Conservation (phyloP, 2,888 invertebrate species). For the Lumbricus terrestris region DNA sequence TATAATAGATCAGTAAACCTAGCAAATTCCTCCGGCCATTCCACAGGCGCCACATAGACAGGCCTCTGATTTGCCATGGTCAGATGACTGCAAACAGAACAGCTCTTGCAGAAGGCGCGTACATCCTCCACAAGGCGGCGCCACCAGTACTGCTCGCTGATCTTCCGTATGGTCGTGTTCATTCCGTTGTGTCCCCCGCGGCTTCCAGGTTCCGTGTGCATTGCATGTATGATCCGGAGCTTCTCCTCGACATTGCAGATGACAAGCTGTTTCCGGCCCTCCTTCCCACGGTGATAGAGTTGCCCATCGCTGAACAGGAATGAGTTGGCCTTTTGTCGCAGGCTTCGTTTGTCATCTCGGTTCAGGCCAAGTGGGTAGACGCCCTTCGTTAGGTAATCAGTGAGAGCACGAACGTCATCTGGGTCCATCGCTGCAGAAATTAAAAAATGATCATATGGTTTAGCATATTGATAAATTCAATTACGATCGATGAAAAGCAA, state of each 20-base stretch:
- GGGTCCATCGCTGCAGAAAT: conserved; percentile 17
- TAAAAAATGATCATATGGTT: not conserved
- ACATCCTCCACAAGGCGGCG: conserved; percentile 22
- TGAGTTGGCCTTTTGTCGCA: conserved; percentile 21
- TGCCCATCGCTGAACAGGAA: conserved; percentile 12
- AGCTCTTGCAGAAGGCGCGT: conserved; percentile 14
- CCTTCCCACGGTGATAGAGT: conserved; percentile 22
- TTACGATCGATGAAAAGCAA: not conserved
- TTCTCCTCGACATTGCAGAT: not conserved
- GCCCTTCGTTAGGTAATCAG: conserved; percentile 18
- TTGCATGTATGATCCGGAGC: not conserved
- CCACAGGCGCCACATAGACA: not conserved
- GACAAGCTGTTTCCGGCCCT: conserved; percentile 16
- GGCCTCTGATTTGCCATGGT: not conserved
- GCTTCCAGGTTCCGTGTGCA: not conserved
- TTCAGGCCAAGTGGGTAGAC: conserved; percentile 17
- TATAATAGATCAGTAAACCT: not conserved
- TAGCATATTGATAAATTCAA: not conserved
- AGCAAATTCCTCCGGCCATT: not conserved
- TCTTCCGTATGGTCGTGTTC: conserved; percentile 18
- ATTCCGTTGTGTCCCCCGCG: conserved; percentile 16
- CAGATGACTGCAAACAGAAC: not conserved
- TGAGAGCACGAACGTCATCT: conserved; percentile 19
- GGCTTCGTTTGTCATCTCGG: conserved; percentile 17
- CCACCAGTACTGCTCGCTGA: conserved; percentile 22